Evolutionary conservation across 2,888 invertebrate genomes (phyloP).

Genomic region (Ormyrus pomaceus): DNA sequence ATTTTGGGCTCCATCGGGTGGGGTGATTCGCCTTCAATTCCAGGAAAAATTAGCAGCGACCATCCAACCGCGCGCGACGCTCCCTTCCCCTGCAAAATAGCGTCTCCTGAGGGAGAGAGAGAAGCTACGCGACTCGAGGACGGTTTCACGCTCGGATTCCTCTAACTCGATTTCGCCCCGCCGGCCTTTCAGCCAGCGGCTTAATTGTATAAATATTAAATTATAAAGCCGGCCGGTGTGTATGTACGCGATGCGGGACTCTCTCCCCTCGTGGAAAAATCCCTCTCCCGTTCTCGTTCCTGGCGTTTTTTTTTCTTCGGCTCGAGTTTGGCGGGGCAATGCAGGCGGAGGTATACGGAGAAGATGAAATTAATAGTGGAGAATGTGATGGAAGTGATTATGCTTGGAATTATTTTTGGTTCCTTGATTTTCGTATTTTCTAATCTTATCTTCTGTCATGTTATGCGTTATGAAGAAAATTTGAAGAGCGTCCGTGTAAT

Average conservation of each 20-base stretch:
- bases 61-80: conserved; percentile 62
- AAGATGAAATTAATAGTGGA: too few relatives aligned
- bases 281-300: conserved; percentile 1
- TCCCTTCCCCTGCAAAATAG: conserved; percentile 18
- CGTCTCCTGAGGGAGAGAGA: not conserved
- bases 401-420: too few relatives aligned
- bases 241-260: conserved; percentile 54
- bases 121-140: conserved; percentile 49
- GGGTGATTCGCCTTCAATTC: conserved; percentile 13
- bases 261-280: conserved; percentile 25
- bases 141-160: conserved; percentile 72
- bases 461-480: too few relatives aligned
- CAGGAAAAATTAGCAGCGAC: conserved; percentile 63
- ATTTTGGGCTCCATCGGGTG: conserved; percentile 11
- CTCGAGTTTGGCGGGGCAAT: not conserved
- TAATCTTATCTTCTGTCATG: too few relatives aligned
- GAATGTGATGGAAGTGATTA: too few relatives aligned
- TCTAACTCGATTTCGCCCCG: conserved; percentile 69
- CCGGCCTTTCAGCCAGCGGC: conserved; percentile 63
- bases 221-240: conserved; percentile 62
- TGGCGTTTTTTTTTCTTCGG: not conserved
- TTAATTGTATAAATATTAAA: conserved; percentile 74
- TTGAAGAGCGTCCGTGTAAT: too few relatives aligned
- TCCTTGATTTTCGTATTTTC: too few relatives aligned
- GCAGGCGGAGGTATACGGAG: too few relatives aligned